Evolutionary conservation across 2,888 invertebrate genomes (phyloP).

Genomic region (Lacanobia wlatinum): DNA sequence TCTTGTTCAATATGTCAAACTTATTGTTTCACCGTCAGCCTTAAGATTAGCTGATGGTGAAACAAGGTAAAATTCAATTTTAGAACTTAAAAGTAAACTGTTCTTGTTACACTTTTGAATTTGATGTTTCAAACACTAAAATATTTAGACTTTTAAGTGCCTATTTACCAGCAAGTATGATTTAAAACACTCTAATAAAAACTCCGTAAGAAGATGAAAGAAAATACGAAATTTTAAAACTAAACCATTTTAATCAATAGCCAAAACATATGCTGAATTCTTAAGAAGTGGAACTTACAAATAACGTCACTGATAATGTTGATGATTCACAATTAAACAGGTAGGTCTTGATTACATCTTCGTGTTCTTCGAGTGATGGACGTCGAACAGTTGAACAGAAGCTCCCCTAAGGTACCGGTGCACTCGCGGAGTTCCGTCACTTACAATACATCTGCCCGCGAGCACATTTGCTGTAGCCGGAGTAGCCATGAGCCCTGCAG

Average conservation of each 20-base stretch:
- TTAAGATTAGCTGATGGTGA: no score
- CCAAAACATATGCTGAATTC: constrained; percentile 1
- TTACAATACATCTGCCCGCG: neutral
- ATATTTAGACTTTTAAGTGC: no score
- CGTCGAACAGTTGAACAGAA: neutral
- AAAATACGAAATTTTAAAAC: neutral
- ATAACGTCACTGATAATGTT: neutral
- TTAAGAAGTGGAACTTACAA: constrained; percentile 1
- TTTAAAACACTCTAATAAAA: neutral
- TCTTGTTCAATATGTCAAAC: no score
- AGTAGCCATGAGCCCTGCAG: constrained; percentile 33
- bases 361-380: constrained; percentile 9
- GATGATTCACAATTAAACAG: neutral
- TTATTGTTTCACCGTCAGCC: no score
- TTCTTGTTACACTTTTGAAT: no score
- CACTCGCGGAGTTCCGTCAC: constrained; percentile 15
- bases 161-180: no score
- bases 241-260: constrained; percentile 17
- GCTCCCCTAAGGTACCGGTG: constrained; percentile 24
- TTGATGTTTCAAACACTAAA: no score
- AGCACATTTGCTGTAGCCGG: neutral
- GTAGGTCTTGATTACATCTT: constrained; percentile 6
- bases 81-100: no score
- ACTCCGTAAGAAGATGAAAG: neutral
- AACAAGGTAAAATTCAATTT: no score